Evolutionary conservation across 1,140 invertebrate species (phyloP), one percentile per base, ranked within the genome.

Genomic region (Dermatophagoides farinae): DNA sequence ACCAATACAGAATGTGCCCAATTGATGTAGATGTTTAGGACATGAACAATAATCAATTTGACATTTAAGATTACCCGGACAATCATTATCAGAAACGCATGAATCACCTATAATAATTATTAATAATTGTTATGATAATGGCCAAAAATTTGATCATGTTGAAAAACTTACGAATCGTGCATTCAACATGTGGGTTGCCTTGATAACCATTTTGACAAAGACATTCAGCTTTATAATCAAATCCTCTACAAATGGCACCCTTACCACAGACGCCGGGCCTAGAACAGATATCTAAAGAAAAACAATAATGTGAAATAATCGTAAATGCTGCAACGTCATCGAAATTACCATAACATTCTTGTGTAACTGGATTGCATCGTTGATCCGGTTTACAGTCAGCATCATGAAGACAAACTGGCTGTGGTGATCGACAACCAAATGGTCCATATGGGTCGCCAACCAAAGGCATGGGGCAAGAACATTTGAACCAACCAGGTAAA

Each of bases 311-410:
- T 38, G 18, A 16, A 22, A 22, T 37, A 58, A 14, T 60, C 6
- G 39, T 44, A 54, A 57, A 54, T n/a, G n/a, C n/a, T n/a, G n/a
- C n/a, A 50, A 20, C 22, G 20, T 31, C 14, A 43, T 52, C 6
- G 4, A 52, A 43, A 46, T 14, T 63, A 66, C 63, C 65, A 47
- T 66, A 67, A 57, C 88, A 91, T 6, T 87, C 78, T 64, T 84
- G 77, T 68, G 88, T 90, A 2, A 87, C 71, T 54, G 84, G 75
- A 66, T 91, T 86, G 68, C 87, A 91, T 25, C 83, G 79, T 71
- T 90, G 85, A 61, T 85, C 78, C 68, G 85, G 80, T 8, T 83
- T 82, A 67, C 88, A 92, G 65, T 91, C 87, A 68, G 88, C 85
- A 68, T 91, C 87, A 66, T 86, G 86, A 65, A 85, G 83, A 67